These are phyloP conservation scores for Anomalospiza imberbis DNA, from an alignment of 2,797 vertebrate genomes.

Conservation along the genomic window DNA sequence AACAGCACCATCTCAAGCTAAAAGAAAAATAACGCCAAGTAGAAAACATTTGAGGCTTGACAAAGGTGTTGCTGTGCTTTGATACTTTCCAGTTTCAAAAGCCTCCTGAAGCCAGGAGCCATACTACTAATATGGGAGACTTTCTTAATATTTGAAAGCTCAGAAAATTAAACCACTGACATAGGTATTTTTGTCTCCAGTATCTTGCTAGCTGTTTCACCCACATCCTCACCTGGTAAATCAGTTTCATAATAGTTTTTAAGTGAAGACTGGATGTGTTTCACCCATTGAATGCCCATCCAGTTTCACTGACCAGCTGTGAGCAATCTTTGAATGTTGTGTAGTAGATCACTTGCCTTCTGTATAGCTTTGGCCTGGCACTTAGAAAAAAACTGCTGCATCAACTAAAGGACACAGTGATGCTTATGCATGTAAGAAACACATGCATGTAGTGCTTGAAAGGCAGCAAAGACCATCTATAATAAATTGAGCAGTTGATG, in stretches of 20 bases:
- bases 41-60: neutral
- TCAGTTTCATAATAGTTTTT: neutral
- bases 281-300: neutral
- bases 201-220: neutral
- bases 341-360: neutral
- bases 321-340: neutral
- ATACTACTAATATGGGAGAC: neutral
- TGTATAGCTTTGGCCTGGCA: neutral
- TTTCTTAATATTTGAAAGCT: neutral
- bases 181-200: neutral
- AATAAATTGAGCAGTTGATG: neutral
- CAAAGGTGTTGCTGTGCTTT: neutral
- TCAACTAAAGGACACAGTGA: neutral
- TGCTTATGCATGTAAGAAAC: neutral
- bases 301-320: neutral
- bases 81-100: neutral
- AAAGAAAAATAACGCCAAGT: neutral
- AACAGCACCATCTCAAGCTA: neutral
- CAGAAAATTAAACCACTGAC: neutral
- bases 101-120: neutral
- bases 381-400: neutral
- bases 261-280: neutral
- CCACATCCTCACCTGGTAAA: neutral
- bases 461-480: neutral
- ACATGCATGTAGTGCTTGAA: neutral